A percentile compares a stretch with the other conserved stretches of the same genome.
Evolutionary conservation across 1,140 invertebrate species (phyloP).

Genomic region (Lasaia peninsularis): DNA sequence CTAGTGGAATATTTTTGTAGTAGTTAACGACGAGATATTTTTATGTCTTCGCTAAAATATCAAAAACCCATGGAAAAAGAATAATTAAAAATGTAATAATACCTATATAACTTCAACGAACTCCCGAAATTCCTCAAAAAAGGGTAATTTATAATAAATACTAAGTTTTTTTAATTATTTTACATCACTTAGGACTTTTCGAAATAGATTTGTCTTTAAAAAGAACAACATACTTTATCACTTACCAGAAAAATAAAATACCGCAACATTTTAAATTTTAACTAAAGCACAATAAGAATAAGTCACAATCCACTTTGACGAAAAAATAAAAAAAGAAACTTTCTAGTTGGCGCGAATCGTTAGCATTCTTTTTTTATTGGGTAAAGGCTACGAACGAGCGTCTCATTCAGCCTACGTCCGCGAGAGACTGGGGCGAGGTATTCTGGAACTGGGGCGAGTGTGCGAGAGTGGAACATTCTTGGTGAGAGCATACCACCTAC

Average conservation of each 20-base stretch:
- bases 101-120: no score
- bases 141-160: no score
- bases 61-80: no score
- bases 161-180: no score
- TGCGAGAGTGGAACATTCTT: constrained; percentile 12
- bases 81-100: no score
- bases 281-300: not conserved
- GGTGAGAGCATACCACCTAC: constrained; percentile 3
- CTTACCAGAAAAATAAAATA: constrained; percentile 6
- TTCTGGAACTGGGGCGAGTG: not conserved
- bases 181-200: no score
- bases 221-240: no score
- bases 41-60: no score
- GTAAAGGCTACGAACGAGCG: not conserved
- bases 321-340: not conserved
- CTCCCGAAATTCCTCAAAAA: no score
- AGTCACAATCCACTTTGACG: constrained; percentile 5
- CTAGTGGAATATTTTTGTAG: no score
- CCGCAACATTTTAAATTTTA: constrained; percentile 5
- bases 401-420: constrained; percentile 1
- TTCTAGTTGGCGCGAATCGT: constrained; percentile 5
- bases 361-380: not conserved
- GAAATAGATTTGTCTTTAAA: no score
- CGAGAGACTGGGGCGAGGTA: constrained; percentile 2
- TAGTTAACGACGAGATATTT: no score